These are phyloP conservation scores for Caenorhabditis latens DNA, from an alignment of 1,140 invertebrate genomes.

Conservation along the genomic window DNA sequence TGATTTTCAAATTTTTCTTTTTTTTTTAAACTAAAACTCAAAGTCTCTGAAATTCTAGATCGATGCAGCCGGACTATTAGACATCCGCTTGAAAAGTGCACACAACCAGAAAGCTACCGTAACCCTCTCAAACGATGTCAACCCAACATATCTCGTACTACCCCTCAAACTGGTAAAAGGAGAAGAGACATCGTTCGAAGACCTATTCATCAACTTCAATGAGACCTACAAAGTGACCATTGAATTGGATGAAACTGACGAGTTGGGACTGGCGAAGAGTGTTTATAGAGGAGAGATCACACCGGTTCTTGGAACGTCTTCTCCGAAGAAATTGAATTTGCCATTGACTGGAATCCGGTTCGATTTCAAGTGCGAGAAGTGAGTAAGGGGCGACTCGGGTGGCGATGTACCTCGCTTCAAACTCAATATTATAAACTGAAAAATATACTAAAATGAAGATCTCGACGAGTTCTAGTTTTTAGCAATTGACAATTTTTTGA, in stretches of 20 bases:
- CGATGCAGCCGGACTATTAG: not conserved
- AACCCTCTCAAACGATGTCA: not conserved
- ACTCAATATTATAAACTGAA: too few relatives aligned
- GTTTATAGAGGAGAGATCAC: not conserved
- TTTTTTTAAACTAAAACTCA: not conserved
- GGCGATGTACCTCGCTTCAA: too few relatives aligned
- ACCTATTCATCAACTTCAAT: conserved; percentile 6
- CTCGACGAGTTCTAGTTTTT: too few relatives aligned
- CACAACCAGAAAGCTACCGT: conserved; percentile 7
- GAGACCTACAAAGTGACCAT: not conserved
- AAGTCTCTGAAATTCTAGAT: not conserved
- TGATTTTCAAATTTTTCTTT: too few relatives aligned
- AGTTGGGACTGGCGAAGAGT: not conserved
- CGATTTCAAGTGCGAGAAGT: not conserved
- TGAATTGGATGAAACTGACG: not conserved
- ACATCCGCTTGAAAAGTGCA: conserved; percentile 20
- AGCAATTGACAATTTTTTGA: not conserved
- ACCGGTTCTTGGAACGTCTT: not conserved
- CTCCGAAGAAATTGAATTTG: not conserved
- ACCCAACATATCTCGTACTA: not conserved
- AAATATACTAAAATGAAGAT: too few relatives aligned
- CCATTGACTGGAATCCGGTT: conserved; percentile 1
- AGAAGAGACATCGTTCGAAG: conserved; percentile 1
- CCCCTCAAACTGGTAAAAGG: not conserved
- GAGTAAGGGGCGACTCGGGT: too few relatives aligned